These are phyloP conservation scores for Ceryle rudis DNA, from an alignment of 2,797 vertebrate genomes.

Conservation along the genomic window DNA sequence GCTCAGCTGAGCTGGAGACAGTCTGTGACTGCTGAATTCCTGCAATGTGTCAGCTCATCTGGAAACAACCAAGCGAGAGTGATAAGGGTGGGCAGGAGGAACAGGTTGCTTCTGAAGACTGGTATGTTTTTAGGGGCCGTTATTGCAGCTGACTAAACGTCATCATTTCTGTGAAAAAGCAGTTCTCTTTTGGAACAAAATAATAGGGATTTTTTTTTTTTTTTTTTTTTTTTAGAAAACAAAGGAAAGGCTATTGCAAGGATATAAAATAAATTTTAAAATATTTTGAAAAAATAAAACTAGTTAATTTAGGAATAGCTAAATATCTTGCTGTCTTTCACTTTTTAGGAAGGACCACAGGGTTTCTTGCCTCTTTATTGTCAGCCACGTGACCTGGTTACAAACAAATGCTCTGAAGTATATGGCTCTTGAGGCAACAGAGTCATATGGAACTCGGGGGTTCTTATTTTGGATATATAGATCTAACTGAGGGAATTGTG, in stretches of 20 bases:
- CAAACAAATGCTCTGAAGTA: neutral
- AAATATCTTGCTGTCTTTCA: neutral
- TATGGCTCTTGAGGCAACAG: fast-evolving
- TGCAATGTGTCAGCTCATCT: neutral
- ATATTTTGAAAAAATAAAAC: neutral
- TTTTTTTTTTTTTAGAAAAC: too few species aligned
- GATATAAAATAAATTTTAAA: neutral
- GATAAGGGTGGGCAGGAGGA: neutral
- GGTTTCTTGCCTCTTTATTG: neutral
- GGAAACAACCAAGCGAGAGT: neutral
- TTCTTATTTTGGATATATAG: neutral
- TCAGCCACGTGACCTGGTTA: neutral
- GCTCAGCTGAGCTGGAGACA: neutral
- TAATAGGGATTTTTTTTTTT: neutral
- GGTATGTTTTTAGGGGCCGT: neutral
- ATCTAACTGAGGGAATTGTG: neutral
- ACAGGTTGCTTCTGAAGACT: neutral
- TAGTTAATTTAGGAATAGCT: neutral
- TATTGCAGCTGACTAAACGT: neutral
- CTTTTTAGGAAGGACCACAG: neutral
- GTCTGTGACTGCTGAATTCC: neutral
- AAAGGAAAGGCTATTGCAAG: neutral
- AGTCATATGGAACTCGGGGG: neutral
- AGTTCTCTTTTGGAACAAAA: neutral
- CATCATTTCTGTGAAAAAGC: neutral